phyloP scores from a whole-genome alignment of 2,797 vertebrate species.

The Ataeniobius toweri region DNA sequence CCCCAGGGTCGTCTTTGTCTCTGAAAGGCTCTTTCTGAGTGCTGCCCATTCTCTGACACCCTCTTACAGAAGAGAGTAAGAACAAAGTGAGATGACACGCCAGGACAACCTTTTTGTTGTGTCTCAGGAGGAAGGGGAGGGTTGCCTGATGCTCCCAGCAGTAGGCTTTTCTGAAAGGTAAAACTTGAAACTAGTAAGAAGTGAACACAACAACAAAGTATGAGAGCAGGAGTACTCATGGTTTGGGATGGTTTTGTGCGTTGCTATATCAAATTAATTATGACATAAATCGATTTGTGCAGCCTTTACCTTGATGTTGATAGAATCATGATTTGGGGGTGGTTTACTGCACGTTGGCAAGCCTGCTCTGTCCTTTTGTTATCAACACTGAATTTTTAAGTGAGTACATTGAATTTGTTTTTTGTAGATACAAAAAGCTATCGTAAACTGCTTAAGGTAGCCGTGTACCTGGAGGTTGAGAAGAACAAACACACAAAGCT shows the following conservation, averaged over 20 bases:
- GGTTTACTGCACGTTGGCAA: background rate
- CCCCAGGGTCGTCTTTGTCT: constrained; percentile 68
- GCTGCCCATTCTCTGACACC: constrained; percentile 18
- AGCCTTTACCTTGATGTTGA: background rate
- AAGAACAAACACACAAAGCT: background rate
- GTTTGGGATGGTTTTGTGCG: background rate
- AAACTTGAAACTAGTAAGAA: constrained; percentile 28
- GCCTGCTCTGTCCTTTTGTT: background rate
- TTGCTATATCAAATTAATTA: background rate
- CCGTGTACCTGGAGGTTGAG: background rate
- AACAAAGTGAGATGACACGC: constrained; percentile 50
- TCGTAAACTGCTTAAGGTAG: background rate
- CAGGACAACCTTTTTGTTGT: constrained; percentile 44
- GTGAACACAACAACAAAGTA: constrained; percentile 30
- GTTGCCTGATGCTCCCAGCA: constrained; percentile 36
- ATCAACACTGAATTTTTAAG: background rate
- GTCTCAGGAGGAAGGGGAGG: constrained; percentile 28
- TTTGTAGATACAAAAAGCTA: background rate
- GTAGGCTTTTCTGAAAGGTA: background rate
- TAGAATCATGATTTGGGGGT: background rate
- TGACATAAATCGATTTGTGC: background rate
- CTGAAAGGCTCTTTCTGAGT: constrained; percentile 44
- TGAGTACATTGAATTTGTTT: background rate
- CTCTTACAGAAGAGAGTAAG: constrained; percentile 37
- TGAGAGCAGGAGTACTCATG: background rate